These are phyloP conservation scores for Nephila pilipes DNA, from an alignment of 1,140 invertebrate species.

Conservation along the genomic window DNA sequence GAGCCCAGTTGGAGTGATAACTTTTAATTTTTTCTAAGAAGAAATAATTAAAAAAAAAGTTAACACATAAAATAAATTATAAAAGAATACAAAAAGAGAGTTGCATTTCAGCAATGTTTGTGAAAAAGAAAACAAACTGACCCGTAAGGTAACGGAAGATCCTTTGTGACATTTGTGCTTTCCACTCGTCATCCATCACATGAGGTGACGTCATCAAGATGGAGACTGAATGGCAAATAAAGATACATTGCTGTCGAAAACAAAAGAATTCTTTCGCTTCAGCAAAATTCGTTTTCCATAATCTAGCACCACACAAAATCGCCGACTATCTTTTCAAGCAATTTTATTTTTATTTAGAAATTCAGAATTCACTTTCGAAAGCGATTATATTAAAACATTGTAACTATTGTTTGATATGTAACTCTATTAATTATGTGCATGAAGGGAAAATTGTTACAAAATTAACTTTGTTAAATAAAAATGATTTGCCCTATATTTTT, in stretches of 20 bases:
- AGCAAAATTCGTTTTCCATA: background rate
- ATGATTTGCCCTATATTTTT: no score
- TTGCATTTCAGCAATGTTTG: background rate
- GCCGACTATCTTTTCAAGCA: no score
- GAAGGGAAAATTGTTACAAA: no score
- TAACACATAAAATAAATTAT: background rate
- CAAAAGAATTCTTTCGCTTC: background rate
- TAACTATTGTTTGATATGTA: no score
- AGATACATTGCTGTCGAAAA: constrained; percentile 37
- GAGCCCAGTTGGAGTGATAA: background rate
- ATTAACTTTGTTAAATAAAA: no score
- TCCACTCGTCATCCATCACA: constrained; percentile 68
- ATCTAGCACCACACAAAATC: no score
- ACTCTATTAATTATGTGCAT: no score
- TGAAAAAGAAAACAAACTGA: constrained; percentile 47
- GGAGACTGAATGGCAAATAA: constrained; percentile 61
- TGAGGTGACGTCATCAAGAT: constrained; percentile 65
- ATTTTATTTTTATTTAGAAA: no score
- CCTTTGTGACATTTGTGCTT: constrained; percentile 49
- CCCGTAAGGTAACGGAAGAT: constrained; percentile 45
- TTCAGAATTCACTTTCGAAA: no score
- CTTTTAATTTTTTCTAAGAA: background rate
- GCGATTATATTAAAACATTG: no score
- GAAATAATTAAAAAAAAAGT: background rate
- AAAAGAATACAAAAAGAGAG: background rate